These are phyloP conservation scores for Mola mola DNA, from an alignment of 2,113 vertebrate species.

Conservation along the genomic window DNA sequence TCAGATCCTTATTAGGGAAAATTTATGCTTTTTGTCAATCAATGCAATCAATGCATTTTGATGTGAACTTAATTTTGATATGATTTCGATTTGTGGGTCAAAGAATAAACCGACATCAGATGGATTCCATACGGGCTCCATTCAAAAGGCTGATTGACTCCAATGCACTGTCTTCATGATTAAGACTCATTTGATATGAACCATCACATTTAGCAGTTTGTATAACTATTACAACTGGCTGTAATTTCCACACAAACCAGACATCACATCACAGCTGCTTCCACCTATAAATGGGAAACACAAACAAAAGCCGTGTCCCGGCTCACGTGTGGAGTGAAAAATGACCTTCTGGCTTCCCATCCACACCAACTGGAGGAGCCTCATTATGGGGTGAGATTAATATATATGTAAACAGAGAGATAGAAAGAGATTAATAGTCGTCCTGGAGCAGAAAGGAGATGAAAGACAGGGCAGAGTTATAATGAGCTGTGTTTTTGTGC, in stretches of 20 bases:
- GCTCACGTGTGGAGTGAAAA: conserved; percentile 62
- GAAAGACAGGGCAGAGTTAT: conserved; percentile 69
- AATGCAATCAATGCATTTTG: conserved; percentile 55
- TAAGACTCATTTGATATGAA: conserved; percentile 41
- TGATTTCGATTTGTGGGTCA: conserved; percentile 52
- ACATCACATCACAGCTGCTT: conserved; percentile 10
- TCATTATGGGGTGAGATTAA: conserved; percentile 67
- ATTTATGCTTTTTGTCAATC: conserved; percentile 45
- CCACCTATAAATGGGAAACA: conserved; percentile 23
- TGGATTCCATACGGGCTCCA: conserved; percentile 33
- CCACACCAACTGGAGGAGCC: conserved; percentile 60
- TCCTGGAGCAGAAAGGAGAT: conserved; percentile 60
- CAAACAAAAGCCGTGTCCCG: conserved; percentile 37
- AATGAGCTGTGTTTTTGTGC: conserved; percentile 84
- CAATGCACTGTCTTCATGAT: conserved; percentile 34
- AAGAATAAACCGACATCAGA: conserved; percentile 45
- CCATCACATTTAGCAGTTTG: conserved; percentile 12
- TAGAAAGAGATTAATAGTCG: conserved; percentile 49
- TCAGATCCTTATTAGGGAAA: conserved; percentile 54
- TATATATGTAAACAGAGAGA: conserved; percentile 59
- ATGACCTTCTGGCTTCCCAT: conserved; percentile 60
- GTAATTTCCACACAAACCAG: too few relatives aligned
- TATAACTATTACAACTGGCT: conserved; percentile 12
- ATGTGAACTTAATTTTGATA: conserved; percentile 41
- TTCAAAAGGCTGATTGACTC: conserved; percentile 32